Base-by-base conservation (phyloP, 2,113 vertebrate genomes). In the Eurystomus gularis region DNA sequence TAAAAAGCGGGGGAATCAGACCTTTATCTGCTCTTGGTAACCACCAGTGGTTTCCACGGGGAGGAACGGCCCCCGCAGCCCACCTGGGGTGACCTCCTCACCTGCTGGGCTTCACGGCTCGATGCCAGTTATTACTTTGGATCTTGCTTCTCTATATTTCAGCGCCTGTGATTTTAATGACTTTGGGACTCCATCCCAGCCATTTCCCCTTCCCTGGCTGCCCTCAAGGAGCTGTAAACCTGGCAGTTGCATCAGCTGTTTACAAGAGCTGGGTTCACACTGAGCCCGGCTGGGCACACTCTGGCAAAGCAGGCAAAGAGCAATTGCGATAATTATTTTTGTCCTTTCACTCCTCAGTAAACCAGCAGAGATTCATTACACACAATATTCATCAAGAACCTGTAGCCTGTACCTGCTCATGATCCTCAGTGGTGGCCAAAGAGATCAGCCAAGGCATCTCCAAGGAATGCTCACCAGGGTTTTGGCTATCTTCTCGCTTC, bases 41-140 rank as follows among this genome's bases (percentile, higher is more conserved):
- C 9, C n/a, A 6, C 12, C 17, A 1, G 2, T 0, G 10, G 9
- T 6, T 79, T n/a, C 35, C 25, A 6, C 7, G 3, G 3, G 71
- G 20, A 26, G 15, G 9, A 16, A 11, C 24, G 54, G 39, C 31
- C 54, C 54, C 29, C 54, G 18, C 17, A 55, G 54, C 54, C 54
- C 31, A 1, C 11, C 42, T 1, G 39, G 23, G 40, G 29, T 42
- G 54, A 44, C n/a, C 42, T 70, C 55, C n/a, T 54, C 42, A 20
- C 44, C 28, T 8, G 7, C 81, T 21, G 66, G 24, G 68, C 66
- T 37, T 35, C 54, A 16, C 23, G 21, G 54, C 48, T 7, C 18
- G 52, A 5, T 4, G 7, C 64, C 29, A 3, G 7, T 3, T 61
- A 46, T 24, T 33, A 33, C 54, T 52, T n/a, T 39, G 66, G 39